phyloP scores from a whole-genome alignment of 1,140 invertebrate species.

The Apis mellifera region Amel_HAv3.1 CM009939.2:3445501-3446000 shows the following conservation, averaged over 20 bases:
- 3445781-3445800: conserved; percentile 22
- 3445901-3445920: too few relatives aligned
- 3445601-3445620: conserved; percentile 35
- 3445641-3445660: conserved; percentile 20
- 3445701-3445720: conserved; percentile 54
- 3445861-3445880: conserved; percentile 5
- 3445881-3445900: background rate
- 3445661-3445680: conserved; percentile 61
- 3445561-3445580: conserved; percentile 41
- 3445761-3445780: conserved; percentile 62
- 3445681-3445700: conserved; percentile 64
- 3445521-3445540: too few relatives aligned
- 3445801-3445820: background rate
- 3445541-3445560: too few relatives aligned
- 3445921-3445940: too few relatives aligned
- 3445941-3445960: too few relatives aligned
- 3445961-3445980: too few relatives aligned
- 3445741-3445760: conserved; percentile 62
- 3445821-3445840: background rate
- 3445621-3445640: conserved; percentile 21
- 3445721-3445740: conserved; percentile 69
- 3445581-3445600: background rate
- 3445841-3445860: background rate
- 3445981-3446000: too few relatives aligned
- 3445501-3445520: background rate